These are phyloP conservation scores for Trididemnum clinides DNA, from an alignment of 23 tunicate species.

Conservation along the genomic window DNA sequence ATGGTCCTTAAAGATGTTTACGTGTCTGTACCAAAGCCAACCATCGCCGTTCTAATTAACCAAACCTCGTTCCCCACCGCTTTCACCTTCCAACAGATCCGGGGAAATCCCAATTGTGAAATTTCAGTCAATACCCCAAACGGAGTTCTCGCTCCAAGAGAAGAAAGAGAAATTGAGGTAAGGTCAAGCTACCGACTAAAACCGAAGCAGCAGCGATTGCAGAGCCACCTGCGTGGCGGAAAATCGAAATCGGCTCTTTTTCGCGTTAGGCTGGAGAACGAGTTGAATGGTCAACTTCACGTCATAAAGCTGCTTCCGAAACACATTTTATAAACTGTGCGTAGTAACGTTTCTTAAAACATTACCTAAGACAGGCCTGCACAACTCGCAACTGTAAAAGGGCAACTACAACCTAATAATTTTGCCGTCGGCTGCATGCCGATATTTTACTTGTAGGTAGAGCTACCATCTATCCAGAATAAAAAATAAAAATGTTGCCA, in stretches of 20 bases:
- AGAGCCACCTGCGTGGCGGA: background rate
- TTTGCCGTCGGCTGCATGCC: too few species aligned
- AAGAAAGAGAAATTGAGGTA: conserved; percentile 66
- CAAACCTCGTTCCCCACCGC: conserved; percentile 74
- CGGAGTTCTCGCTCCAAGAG: conserved; percentile 70
- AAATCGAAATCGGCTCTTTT: background rate
- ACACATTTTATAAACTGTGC: background rate
- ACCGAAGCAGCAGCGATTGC: too few species aligned
- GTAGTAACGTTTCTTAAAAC: too few species aligned
- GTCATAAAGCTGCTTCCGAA: background rate
- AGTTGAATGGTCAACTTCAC: too few species aligned
- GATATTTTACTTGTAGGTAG: too few species aligned
- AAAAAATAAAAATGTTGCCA: too few species aligned
- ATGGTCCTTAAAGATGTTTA: conserved; percentile 59
- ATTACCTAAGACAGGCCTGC: too few species aligned
- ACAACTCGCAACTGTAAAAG: too few species aligned
- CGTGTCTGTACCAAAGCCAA: conserved; percentile 55
- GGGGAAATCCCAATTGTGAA: conserved; percentile 65
- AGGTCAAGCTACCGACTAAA: background rate
- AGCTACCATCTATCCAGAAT: too few species aligned
- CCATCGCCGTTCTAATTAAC: conserved; percentile 56
- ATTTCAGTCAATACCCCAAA: conserved; percentile 39
- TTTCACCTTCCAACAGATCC: conserved; percentile 30
- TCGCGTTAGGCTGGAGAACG: too few species aligned
- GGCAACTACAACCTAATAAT: too few species aligned